Conservation (phyloP, 2,797 vertebrate genomes). For the Coregonus ussuriensis region DNA sequence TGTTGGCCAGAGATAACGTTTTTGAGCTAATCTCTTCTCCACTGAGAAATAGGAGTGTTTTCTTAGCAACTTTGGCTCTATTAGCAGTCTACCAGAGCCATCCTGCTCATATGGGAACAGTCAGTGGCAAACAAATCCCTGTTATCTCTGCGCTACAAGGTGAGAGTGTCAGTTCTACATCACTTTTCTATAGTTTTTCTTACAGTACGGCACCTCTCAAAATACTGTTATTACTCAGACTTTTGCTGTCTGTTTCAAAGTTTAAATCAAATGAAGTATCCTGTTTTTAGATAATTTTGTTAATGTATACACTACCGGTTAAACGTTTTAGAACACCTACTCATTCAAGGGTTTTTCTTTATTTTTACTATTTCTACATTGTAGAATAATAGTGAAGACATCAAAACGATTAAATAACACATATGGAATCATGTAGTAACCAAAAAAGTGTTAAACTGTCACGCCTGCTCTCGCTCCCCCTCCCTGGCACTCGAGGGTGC, state of each 20-base stretch:
- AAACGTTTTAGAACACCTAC: too few species aligned
- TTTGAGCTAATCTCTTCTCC: slow-evolving; percentile 10
- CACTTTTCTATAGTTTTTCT: neutral
- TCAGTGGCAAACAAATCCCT: neutral
- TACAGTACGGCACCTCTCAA: neutral
- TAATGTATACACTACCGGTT: neutral
- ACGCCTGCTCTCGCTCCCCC: too few species aligned
- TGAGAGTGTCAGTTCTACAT: slow-evolving; percentile 5
- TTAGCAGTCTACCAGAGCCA: slow-evolving; percentile 1
- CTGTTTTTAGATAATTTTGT: neutral
- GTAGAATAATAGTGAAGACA: too few species aligned
- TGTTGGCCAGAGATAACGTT: neutral
- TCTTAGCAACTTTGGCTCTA: neutral
- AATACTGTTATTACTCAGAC: neutral
- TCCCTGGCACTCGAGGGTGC: too few species aligned
- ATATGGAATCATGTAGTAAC: too few species aligned
- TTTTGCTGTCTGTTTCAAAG: neutral
- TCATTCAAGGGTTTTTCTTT: too few species aligned
- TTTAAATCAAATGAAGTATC: neutral
- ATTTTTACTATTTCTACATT: too few species aligned
- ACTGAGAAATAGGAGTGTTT: neutral
- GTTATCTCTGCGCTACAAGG: neutral
- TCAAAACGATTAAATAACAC: too few species aligned
- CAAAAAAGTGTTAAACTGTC: too few species aligned
- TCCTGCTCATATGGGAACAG: neutral